phyloP scores from a whole-genome alignment of 2,888 invertebrate species.

The Schizaphis graminum region DNA sequence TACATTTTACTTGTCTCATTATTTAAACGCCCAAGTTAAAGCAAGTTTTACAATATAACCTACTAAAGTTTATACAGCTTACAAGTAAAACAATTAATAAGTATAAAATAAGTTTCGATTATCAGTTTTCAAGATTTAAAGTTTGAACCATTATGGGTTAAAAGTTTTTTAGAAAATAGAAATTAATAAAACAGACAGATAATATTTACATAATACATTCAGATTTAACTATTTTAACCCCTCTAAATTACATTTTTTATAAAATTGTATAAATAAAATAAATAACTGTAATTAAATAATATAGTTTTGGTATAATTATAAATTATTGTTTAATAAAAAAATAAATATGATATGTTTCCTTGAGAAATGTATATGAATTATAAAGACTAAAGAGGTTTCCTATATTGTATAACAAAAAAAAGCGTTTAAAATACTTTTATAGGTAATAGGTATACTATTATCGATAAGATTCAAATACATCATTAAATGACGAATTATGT shows the following conservation, averaged over 20 bases:
- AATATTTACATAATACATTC: not conserved
- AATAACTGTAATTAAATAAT: too few species aligned
- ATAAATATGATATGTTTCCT: not conserved
- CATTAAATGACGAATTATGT: not conserved
- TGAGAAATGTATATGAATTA: not conserved
- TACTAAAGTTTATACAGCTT: not conserved
- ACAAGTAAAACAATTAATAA: not conserved
- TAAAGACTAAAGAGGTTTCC: slow-evolving; percentile 34
- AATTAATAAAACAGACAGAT: not conserved
- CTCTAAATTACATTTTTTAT: too few species aligned
- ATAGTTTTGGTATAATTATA: not conserved
- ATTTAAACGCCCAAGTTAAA: not conserved
- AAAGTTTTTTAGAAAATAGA: not conserved
- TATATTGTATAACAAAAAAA: not conserved
- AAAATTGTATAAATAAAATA: not conserved
- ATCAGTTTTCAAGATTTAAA: not conserved
- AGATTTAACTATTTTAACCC: not conserved
- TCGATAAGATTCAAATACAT: not conserved
- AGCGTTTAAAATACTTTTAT: slow-evolving; percentile 9
- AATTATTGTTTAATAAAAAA: not conserved
- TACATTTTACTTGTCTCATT: not conserved
- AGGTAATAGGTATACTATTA: not conserved
- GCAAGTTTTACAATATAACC: not conserved
- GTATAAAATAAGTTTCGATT: not conserved
- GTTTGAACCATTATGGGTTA: not conserved